Conservation (phyloP, 2,888 invertebrate genomes). For the Dryomyza anilis region DNA sequence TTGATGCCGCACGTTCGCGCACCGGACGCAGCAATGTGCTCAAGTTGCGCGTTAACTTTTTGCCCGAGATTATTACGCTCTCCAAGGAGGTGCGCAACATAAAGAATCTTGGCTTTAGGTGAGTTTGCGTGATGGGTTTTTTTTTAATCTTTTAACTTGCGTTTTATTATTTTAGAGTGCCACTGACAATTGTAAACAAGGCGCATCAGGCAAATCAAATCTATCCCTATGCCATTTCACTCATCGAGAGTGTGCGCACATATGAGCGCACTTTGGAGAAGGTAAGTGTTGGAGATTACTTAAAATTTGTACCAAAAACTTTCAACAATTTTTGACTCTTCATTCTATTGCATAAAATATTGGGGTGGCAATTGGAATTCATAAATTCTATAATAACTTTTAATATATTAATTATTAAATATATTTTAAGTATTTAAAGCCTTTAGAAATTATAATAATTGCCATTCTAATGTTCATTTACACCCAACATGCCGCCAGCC, state of each 20-base stretch:
- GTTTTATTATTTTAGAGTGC: constrained; percentile 71
- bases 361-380: too few species aligned
- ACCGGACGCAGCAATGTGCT: constrained; percentile 84
- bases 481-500: too few species aligned
- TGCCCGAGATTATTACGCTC: constrained; percentile 96
- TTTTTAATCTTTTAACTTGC: constrained; percentile 63
- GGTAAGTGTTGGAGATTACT: too few species aligned
- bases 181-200: constrained; percentile 97
- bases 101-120: constrained; percentile 89
- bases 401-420: too few species aligned
- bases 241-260: constrained; percentile 96
- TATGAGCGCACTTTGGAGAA: constrained; percentile 97
- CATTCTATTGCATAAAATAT: too few species aligned
- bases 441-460: too few species aligned
- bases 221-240: constrained; percentile 97
- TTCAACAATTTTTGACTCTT: too few species aligned
- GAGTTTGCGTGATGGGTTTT: constrained; percentile 6
- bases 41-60: constrained; percentile 91
- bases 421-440: too few species aligned
- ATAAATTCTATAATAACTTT: too few species aligned
- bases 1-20: constrained; percentile 79
- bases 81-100: constrained; percentile 98
- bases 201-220: constrained; percentile 98
- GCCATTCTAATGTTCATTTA: too few species aligned
- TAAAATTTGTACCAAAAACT: too few species aligned